Percentiles rank a stretch among this genome's conserved stretches.
phyloP scores from a whole-genome alignment of 1,140 invertebrate species.

The Sesamia nonagrioides region DNA sequence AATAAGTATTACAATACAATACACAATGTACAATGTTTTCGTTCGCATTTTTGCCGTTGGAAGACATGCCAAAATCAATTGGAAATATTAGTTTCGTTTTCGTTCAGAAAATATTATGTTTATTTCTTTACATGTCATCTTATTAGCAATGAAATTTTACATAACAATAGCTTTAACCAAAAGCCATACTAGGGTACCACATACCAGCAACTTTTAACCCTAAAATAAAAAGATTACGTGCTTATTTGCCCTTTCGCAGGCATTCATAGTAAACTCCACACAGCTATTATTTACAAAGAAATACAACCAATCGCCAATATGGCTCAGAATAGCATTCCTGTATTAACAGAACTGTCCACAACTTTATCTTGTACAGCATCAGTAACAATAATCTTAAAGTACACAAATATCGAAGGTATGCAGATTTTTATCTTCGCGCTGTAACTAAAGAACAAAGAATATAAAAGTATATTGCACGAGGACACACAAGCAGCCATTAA shows the following conservation, averaged over 20 bases:
- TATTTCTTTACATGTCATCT: background rate
- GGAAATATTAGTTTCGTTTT: background rate
- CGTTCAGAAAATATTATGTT: background rate
- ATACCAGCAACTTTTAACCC: background rate
- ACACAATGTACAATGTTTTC: slow-evolving; percentile 10
- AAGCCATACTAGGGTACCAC: background rate
- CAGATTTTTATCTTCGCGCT: slow-evolving; percentile 43
- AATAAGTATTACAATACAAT: no score
- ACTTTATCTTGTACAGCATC: slow-evolving; percentile 41
- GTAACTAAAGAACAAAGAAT: slow-evolving; percentile 50
- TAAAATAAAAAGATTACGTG: slow-evolving; percentile 10
- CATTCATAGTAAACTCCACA: background rate
- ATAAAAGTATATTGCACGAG: slow-evolving; percentile 26
- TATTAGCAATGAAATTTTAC: background rate
- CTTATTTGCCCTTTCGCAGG: slow-evolving; percentile 12
- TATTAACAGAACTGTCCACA: slow-evolving; percentile 3
- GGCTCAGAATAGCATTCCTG: slow-evolving; percentile 19
- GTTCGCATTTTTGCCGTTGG: background rate
- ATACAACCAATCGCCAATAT: slow-evolving; percentile 14
- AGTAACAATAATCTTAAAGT: slow-evolving; percentile 48
- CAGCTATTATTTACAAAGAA: slow-evolving; percentile 32
- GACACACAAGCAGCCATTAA: slow-evolving; percentile 34
- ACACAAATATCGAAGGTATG: slow-evolving; percentile 42
- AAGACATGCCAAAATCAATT: background rate
- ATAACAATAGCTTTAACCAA: background rate